Base-by-base conservation (phyloP, 2,888 invertebrate genomes). In the Cosmia trapezina region DNA sequence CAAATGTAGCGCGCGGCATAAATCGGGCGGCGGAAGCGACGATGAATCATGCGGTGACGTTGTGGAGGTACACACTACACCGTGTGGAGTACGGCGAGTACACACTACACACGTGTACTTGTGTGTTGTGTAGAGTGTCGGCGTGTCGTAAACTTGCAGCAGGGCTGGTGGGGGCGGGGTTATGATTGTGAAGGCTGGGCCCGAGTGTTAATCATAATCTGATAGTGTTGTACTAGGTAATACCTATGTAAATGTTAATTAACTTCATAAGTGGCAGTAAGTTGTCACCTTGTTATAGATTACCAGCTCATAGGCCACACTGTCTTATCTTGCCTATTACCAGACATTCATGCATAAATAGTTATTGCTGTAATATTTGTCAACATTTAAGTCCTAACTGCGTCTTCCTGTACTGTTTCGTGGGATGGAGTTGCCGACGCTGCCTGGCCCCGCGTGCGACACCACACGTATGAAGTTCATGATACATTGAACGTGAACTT, bases 1-100 rank as follows among this genome's bases (percentile, higher is more conserved):
- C 83, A 78, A 83, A 81, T 73, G 78, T 76, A 71, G 80, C 76
- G 76, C 65, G 78, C 71, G 71, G 72, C 85, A 84, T 86, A 86
- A 81, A 83, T 83, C 86, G 84, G 75, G 62, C 63, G 68, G 61
- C 87, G 85, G 87, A 86, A 86, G 79, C 76, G 70, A 75, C 85
- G 43, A 80, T 84, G 84, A 80, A 84, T 87, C 87, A 87, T 84
- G 85, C 37, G 84, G 73, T 75, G 81, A 76, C 76, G 83, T 72
- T 63, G 75, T 73, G 81, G 69, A 76, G 63, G 67, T 74, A 75
- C 75, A 76, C 64, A 75, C 71, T 74, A 61, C 71, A 54, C 56
- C 76, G 74, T 65, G 56, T 63, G 73, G 43, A 72, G 62, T 45
- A 70, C 54, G 71, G 51, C 57, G 45, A n/a, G 65, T 59, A 70